Evolutionary conservation across 2,797 vertebrate genomes (phyloP), one percentile per base, ranked within the genome.

Genomic region (Syngnathus acus): DNA sequence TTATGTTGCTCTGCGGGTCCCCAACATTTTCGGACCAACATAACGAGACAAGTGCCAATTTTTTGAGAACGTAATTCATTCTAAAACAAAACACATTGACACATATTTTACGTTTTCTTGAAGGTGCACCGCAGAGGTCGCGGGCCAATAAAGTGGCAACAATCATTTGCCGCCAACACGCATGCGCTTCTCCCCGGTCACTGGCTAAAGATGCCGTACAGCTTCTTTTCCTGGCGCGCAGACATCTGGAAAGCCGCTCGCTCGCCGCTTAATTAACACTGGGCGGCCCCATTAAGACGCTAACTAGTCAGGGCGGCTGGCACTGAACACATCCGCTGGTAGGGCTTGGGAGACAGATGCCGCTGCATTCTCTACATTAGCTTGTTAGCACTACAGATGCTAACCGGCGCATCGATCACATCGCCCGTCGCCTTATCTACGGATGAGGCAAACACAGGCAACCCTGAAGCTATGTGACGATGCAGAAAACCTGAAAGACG

Each of bases 281-380:
- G 92, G 93, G 91, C 93, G 91, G 91, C 90, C 21, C 90, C 92
- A 92, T 95, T 95, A 95, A 94, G 90, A 85, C 92, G 92, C 93
- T 95, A 92, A 90, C 92, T 92, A 93, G 89, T 93, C 77, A 82
- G 82, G 72, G 82, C 32, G 80, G 82, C 87, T 75, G 23, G 45
- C 45, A 57, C 91, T 91, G 93, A 94, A 94, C 93, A 95, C 94
- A 97, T 98, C 94, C 97, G 94, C 91, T 92, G 88, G 84, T 86
- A 82, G 75, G 79, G 89, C 26, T 90, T 89, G 91, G 88, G 91
- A 87, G 93, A 94, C 95, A 97, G 96, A 95, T 97, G 95, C 21
- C 9, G 9, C 4, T 13, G 51, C 3, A 23, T 54, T 23, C 51
- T 26, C n/a, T 10, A 23, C 9, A 14, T 37, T 57, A 57, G 26